phyloP scores from a whole-genome alignment of 2,113 vertebrate species.

The Xiphophorus hellerii region DNA sequence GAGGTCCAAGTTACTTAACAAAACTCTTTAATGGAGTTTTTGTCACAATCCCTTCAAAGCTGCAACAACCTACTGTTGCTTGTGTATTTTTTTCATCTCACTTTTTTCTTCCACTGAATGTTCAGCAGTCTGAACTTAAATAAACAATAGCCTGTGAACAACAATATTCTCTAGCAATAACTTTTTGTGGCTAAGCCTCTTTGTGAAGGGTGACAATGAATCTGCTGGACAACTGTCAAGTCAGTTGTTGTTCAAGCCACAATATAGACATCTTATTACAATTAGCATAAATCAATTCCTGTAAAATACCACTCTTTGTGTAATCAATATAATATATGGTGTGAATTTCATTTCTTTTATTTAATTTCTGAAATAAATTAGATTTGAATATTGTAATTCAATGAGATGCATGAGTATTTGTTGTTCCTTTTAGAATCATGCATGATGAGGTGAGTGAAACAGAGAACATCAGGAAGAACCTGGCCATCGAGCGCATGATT shows the following conservation, averaged over 20 bases:
- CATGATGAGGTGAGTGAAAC: slow-evolving; percentile 98
- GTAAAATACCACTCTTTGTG: background rate
- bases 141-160: background rate
- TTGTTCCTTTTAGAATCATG: slow-evolving; percentile 86
- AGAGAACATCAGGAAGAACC: slow-evolving; percentile 95
- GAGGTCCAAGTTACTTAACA: no score
- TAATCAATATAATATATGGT: background rate
- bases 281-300: background rate
- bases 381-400: background rate
- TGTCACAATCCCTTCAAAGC: background rate
- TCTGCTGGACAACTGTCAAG: background rate
- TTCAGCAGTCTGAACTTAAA: background rate
- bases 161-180: background rate
- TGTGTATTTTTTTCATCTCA: background rate
- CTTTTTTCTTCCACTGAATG: background rate
- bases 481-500: slow-evolving; percentile 98
- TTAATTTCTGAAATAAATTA: background rate
- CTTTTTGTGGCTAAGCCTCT: background rate
- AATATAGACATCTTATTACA: background rate
- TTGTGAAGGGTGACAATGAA: background rate
- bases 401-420: background rate
- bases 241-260: no score
- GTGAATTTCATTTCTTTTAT: background rate
- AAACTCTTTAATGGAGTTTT: no score
- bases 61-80: background rate